These are phyloP conservation scores for Prolemur simus DNA, from an alignment of 2,113 vertebrate species.

Conservation along the genomic window DNA sequence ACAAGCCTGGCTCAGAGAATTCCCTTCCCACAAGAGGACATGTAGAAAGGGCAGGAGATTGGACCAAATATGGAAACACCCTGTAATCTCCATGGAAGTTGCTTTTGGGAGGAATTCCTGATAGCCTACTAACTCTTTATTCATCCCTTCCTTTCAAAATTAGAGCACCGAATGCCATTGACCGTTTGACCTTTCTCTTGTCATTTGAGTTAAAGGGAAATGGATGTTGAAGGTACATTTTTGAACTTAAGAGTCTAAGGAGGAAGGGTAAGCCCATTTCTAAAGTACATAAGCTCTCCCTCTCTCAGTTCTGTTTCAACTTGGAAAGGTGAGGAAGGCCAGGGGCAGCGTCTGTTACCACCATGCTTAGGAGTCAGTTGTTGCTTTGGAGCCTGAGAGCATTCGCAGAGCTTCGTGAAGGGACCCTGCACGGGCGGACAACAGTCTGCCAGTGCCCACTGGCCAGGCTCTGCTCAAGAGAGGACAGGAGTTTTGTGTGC, in stretches of 20 bases:
- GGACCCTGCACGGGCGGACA: rapidly evolving
- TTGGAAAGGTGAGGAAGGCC: neutral
- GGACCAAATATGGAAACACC: neutral
- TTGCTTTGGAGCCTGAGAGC: neutral
- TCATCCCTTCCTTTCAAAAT: neutral
- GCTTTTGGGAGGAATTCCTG: neutral
- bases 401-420: neutral
- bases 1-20: neutral
- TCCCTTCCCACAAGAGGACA: neutral
- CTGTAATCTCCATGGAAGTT: neutral
- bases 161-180: neutral
- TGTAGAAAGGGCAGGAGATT: neutral
- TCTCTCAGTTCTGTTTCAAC: neutral
- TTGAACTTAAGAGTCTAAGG: neutral
- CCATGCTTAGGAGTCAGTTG: neutral
- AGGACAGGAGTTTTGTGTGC: neutral
- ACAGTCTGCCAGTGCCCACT: neutral
- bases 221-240: neutral
- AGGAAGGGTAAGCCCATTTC: neutral
- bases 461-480: neutral
- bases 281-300: neutral
- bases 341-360: neutral
- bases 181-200: neutral
- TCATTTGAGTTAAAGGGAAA: neutral
- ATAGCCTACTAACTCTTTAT: neutral